Evolutionary conservation across 1,140 invertebrate species (phyloP).

Genomic region (Micrasema minimum): DNA sequence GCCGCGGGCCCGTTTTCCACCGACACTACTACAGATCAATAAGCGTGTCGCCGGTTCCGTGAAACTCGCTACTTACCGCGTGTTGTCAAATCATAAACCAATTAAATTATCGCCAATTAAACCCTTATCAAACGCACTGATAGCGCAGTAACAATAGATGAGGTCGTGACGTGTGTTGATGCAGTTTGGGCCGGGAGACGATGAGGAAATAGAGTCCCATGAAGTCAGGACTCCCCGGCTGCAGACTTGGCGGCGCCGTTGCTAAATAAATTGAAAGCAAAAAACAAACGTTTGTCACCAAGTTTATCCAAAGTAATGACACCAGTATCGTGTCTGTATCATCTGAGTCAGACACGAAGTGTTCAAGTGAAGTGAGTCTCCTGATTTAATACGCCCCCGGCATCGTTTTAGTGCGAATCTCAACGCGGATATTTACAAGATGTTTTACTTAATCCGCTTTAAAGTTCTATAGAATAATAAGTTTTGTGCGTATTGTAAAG

Average conservation of each 20-base stretch:
- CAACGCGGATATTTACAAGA: too few relatives aligned
- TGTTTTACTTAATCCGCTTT: too few relatives aligned
- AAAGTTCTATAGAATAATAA: too few relatives aligned
- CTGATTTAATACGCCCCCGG: too few relatives aligned
- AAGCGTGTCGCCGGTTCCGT: constrained; percentile 23
- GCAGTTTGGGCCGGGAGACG: too few relatives aligned
- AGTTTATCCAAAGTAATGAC: constrained; percentile 24
- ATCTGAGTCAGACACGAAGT: background rate
- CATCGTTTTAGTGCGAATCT: too few relatives aligned
- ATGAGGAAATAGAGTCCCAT: background rate
- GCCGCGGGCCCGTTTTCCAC: background rate
- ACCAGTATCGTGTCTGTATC: constrained; percentile 1
- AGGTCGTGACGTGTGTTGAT: too few relatives aligned
- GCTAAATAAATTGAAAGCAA: background rate
- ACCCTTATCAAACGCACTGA: too few relatives aligned
- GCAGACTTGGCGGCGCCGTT: constrained; percentile 2
- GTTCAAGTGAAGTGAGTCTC: too few relatives aligned
- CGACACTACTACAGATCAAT: constrained; percentile 25
- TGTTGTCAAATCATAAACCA: background rate
- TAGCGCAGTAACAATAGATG: too few relatives aligned
- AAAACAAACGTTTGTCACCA: constrained; percentile 11
- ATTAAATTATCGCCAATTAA: background rate
- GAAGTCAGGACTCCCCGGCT: background rate
- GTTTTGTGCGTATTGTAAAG: too few relatives aligned
- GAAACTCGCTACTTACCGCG: constrained; percentile 4